These are phyloP conservation scores for Callyntrura guangdongensis DNA, from an alignment of 2,888 invertebrate genomes.

Conservation along the genomic window DNA sequence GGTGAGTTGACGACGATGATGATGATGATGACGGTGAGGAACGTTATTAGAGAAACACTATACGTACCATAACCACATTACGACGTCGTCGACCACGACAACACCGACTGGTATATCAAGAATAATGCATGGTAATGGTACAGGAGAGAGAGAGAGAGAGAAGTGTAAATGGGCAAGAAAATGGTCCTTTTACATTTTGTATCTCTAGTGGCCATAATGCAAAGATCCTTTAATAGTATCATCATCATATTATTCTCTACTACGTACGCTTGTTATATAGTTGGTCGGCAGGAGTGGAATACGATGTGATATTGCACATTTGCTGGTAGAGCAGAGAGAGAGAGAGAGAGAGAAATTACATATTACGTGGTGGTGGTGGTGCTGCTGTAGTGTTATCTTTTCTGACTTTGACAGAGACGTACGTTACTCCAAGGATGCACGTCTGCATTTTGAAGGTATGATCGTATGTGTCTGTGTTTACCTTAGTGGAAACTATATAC, in stretches of 20 bases:
- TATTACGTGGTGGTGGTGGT: too few species aligned
- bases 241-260: background rate
- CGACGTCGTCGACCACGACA: background rate
- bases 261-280: background rate
- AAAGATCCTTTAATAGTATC: conserved; percentile 10
- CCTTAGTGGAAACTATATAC: background rate
- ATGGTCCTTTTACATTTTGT: conserved; percentile 48
- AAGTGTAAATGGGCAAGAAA: conserved; percentile 22
- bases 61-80: too few species aligned
- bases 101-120: background rate
- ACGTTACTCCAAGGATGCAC: background rate
- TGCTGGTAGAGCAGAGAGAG: too few species aligned
- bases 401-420: background rate
- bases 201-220: background rate
- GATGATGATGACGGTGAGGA: background rate
- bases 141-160: background rate
- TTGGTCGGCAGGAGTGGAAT: background rate
- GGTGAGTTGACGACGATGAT: conserved; percentile 2
- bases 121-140: background rate
- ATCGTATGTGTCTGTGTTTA: background rate
- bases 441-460: background rate
- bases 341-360: too few species aligned
- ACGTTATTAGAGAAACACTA: conserved; percentile 17
- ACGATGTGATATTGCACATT: background rate
- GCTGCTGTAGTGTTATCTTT: background rate